Percentiles rank a stretch among this genome's conserved stretches.
These are phyloP conservation scores for Leptinotarsa haldemani DNA, from an alignment of 2,888 invertebrate species.

Conservation along the genomic window DNA sequence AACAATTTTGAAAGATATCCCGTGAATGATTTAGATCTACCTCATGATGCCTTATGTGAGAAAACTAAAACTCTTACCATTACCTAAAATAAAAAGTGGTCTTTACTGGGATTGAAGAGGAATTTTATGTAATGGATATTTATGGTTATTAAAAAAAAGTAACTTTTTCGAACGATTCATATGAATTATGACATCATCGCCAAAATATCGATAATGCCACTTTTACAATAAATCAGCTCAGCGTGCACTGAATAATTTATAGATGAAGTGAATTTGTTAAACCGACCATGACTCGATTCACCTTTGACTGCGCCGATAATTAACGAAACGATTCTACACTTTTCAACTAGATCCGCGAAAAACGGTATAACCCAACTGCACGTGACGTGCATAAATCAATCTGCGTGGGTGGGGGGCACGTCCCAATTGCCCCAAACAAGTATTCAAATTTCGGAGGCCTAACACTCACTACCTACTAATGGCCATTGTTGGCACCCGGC, in stretches of 20 bases:
- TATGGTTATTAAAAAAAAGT: conserved; percentile 41
- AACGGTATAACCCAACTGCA: conserved; percentile 22
- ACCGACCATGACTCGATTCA: conserved; percentile 33
- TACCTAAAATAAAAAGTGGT: conserved; percentile 36
- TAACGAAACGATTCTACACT: neutral
- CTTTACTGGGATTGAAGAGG: conserved; percentile 41
- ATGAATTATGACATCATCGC: conserved; percentile 28
- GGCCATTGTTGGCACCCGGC: conserved; percentile 23
- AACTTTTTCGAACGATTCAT: conserved; percentile 15
- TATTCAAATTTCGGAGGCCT: conserved; percentile 22
- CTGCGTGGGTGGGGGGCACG: conserved; percentile 9
- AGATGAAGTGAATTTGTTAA: conserved; percentile 28
- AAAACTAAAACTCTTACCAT: conserved; percentile 16
- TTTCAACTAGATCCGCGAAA: neutral
- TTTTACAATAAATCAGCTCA: conserved; percentile 30
- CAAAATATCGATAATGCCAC: conserved; percentile 34
- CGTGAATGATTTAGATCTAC: too few species aligned
- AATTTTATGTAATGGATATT: conserved; percentile 43
- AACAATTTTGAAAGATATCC: too few species aligned
- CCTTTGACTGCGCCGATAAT: conserved; percentile 17
- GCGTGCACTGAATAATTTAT: conserved; percentile 38
- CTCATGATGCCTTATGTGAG: neutral
- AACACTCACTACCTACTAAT: conserved; percentile 24
- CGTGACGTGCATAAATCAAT: conserved; percentile 26
- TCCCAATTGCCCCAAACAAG: conserved; percentile 27